Conservation (phyloP, 2,113 vertebrate genomes). For the Leucopternis melanops region DNA sequence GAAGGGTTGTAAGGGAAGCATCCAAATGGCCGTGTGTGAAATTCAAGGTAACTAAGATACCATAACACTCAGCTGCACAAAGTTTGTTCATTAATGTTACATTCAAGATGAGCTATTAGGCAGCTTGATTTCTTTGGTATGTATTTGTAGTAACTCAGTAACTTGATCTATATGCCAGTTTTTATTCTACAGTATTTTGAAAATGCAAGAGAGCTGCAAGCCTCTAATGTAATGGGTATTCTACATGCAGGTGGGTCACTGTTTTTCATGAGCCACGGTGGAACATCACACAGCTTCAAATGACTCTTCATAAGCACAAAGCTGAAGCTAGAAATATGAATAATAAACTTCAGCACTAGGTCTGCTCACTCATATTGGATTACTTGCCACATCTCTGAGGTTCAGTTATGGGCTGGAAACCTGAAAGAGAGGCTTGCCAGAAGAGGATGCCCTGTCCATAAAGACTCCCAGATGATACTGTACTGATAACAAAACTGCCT, state of each 20-base stretch:
- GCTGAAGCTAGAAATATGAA: neutral
- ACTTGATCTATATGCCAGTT: neutral
- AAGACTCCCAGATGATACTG: neutral
- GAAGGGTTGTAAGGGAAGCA: constrained; percentile 98
- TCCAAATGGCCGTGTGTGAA: constrained; percentile 97
- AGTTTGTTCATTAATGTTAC: neutral
- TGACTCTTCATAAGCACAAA: neutral
- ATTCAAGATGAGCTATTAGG: neutral
- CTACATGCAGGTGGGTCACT: neutral
- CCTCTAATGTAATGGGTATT: neutral
- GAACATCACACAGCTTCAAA: neutral
- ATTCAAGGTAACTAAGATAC: constrained; percentile 85
- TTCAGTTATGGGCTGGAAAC: neutral
- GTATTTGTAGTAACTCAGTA: neutral
- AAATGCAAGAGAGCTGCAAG: neutral
- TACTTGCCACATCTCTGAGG: neutral
- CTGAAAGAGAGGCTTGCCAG: neutral
- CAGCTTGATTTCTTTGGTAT: neutral
- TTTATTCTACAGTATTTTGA: neutral
- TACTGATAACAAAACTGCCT: neutral
- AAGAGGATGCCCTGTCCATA: neutral
- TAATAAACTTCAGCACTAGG: neutral
- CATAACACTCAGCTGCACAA: neutral
- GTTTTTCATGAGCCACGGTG: neutral
- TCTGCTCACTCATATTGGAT: neutral